Base-by-base conservation (phyloP, 2,888 invertebrate species). In the Orchestes rusci region DNA sequence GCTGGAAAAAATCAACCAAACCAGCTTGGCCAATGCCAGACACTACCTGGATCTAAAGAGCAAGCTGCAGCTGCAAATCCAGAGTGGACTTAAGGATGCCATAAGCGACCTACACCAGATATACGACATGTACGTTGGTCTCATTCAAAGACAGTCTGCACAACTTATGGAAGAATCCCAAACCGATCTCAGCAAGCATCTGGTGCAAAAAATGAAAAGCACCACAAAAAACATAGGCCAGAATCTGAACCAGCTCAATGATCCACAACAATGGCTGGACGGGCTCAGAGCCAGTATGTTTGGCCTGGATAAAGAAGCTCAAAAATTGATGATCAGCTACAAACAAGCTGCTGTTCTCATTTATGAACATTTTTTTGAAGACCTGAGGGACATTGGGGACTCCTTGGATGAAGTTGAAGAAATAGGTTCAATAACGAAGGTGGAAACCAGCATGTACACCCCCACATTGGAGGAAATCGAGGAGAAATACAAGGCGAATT, bases 1-100 rank as follows among this genome's bases (percentile, higher is more conserved):
- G 54, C 56, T 66, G 18, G 34, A 60, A 63, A 56, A 59, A 18
- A 51, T 63, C 3, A 67, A 67, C 48, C 56, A 65, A 57, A 59
- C 62, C 4, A 56, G 61, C 12, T 40, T 66, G 29, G 59, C 53
- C 36, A 66, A 66, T 52, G 57, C 59, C 20, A 50, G 60, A 35
- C 54, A 51, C 34, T 64, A 61, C 48, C 39, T 51, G 3, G 60
- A 64, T 37, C 35, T 65, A 10, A 49, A 61, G 16, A 18, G 39
- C 12, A 50, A 57, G 4, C 44, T 66, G 5, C 52, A 58, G 34
- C 36, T 60, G 4, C 57, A 61, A 55, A 51, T 58, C 4, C 56
- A 60, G 45, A 58, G 61, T 35, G 55, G 59, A 33, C 47, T 51
- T 4, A 53, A 56, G 33, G 17, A 45, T n/a, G 60, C 60, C 51